Evolutionary conservation across 2,888 invertebrate species (phyloP), one percentile per base, ranked within the genome.

Genomic region (Crepidodera aurea): DNA sequence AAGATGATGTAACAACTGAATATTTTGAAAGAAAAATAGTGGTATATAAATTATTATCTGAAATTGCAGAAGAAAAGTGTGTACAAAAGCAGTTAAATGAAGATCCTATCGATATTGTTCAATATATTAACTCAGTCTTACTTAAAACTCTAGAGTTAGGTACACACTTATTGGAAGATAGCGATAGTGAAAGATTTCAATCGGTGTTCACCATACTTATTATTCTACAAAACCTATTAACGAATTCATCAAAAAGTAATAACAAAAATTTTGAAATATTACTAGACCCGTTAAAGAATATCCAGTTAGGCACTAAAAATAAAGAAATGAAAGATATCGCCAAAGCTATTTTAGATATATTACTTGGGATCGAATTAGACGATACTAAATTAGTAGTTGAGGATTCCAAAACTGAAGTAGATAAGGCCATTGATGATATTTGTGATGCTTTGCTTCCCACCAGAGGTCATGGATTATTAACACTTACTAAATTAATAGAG

Each of bases 401-500:
- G 8, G 72, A 71, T 22, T 66, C 67, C 16, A 73, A 77, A 63
- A 81, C 84, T 51, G 80, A 83, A 40, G 87, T 86, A 73, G 85
- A 86, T 61, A 83, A 84, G 71, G 91, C 91, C 0, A 76, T 93
- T 56, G 79, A 84, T 51, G 88, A 92, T 78, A 82, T 90, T 15
- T 86, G 86, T 73, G 90, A 92, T 82, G 84, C 87, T 19, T 76
- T 91, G 59, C 78, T 94, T 46, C 94, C 94, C n/a, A 87, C 91
- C 0, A 85, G 90, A 77, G 94, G 91, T 8, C 94, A 94, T 81
- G 94, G 90, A 5, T 82, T 94, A 32, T 87, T 93, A 69, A 82
- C 85, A 50, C 79, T 95, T 12, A 87, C 87, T 12, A 90, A 88
- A 81, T 82, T 94, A n/a, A 83, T 94, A 51, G 85, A 89, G 73